Evolutionary conservation across 2,797 vertebrate genomes (phyloP).

Genomic region (Tokudaia tokunoshimensis): DNA sequence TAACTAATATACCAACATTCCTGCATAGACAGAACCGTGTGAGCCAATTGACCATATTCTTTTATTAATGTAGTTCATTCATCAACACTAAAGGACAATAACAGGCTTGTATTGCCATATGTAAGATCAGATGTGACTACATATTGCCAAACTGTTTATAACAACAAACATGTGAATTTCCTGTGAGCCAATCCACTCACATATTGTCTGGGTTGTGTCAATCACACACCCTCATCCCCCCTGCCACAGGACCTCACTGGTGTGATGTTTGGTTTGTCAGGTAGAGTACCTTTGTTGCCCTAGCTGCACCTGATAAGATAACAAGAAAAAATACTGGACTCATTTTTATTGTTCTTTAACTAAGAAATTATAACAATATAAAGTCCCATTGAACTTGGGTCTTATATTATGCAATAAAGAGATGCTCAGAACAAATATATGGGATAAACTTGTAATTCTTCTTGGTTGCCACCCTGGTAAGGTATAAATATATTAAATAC

Average conservation of each 20-base stretch:
- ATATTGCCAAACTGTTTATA: slow-evolving; percentile 59
- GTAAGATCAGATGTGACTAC: slow-evolving; percentile 38
- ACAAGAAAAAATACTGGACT: slow-evolving; percentile 57
- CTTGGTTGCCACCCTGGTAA: slow-evolving; percentile 4
- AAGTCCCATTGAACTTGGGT: background rate
- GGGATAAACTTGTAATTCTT: background rate
- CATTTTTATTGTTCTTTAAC: slow-evolving; percentile 13
- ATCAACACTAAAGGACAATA: slow-evolving; percentile 10
- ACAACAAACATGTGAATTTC: slow-evolving; percentile 61
- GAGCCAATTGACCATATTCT: background rate
- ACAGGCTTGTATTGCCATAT: background rate
- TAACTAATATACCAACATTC: slow-evolving; percentile 5
- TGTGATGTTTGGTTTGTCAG: slow-evolving; percentile 45
- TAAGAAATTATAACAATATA: background rate
- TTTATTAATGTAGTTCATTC: slow-evolving; percentile 20
- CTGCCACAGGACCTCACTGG: background rate
- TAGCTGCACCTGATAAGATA: slow-evolving; percentile 66
- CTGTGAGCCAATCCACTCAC: slow-evolving; percentile 12
- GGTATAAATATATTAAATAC: slow-evolving; percentile 38
- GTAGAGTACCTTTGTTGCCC: slow-evolving; percentile 8
- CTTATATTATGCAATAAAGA: background rate
- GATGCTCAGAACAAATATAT: slow-evolving; percentile 30
- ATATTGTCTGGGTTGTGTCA: slow-evolving; percentile 23
- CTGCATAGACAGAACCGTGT: background rate
- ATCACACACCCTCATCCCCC: background rate